Percentiles rank a stretch among this genome's conserved stretches.
Evolutionary conservation across 2,888 invertebrate species (phyloP).

Genomic region (Megalurothrips usitatus): DNA sequence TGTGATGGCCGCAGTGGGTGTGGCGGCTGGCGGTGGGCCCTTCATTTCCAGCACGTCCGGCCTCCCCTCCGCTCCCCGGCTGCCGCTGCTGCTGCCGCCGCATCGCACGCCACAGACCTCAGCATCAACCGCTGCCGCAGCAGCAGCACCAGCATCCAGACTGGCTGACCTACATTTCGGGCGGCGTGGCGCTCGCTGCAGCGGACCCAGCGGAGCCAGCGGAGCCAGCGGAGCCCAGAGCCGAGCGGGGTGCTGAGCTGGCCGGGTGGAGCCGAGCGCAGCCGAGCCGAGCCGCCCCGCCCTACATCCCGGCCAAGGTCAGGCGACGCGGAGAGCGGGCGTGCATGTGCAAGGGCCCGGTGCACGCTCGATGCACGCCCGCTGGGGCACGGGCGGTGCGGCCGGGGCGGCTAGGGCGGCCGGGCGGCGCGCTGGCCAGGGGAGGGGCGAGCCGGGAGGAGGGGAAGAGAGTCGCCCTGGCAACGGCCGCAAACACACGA

Average conservation of each 20-base stretch:
- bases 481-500: neutral
- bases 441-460: neutral
- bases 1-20: no score
- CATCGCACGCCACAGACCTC: neutral
- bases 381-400: neutral
- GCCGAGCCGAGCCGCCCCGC: neutral
- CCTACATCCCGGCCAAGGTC: neutral
- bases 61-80: neutral
- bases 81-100: neutral
- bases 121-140: neutral
- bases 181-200: neutral
- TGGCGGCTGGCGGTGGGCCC: neutral
- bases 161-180: slow-evolving; percentile 15
- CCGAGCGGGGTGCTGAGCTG: no score
- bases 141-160: neutral
- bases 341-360: neutral
- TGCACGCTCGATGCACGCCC: neutral
- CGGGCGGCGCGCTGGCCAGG: neutral
- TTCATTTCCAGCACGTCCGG: neutral
- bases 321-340: neutral
- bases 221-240: neutral
- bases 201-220: no score
- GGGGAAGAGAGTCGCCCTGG: neutral
- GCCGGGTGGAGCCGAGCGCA: neutral
- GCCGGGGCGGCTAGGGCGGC: neutral